These are phyloP conservation scores for Nomada ruficornis DNA, from an alignment of 2,888 invertebrate species.

Conservation along the genomic window DNA sequence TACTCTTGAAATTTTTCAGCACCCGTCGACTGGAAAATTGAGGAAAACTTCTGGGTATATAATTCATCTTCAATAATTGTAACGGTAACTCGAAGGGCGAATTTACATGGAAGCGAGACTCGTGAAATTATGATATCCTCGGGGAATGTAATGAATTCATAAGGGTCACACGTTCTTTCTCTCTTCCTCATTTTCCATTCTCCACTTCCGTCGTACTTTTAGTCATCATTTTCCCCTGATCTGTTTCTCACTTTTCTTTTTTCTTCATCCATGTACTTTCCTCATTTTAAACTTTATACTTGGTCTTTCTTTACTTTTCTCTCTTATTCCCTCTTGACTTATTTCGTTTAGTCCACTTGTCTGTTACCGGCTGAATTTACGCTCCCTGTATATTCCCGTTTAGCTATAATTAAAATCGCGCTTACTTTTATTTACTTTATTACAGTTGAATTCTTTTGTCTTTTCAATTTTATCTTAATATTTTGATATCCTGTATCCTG, in stretches of 20 bases:
- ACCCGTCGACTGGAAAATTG: constrained; percentile 40
- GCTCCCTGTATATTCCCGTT: neutral
- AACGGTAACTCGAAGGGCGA: constrained; percentile 28
- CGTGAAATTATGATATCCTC: constrained; percentile 35
- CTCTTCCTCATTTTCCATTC: constrained; percentile 13
- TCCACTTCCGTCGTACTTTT: neutral
- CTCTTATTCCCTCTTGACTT: neutral
- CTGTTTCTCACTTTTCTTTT: neutral
- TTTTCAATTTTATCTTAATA: too few species aligned
- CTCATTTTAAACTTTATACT: constrained; percentile 5
- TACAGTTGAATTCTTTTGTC: too few species aligned
- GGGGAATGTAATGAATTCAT: constrained; percentile 37
- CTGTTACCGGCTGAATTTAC: neutral
- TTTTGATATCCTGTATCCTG: too few species aligned
- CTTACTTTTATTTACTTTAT: too few species aligned
- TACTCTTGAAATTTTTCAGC: constrained; percentile 36
- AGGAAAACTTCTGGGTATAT: constrained; percentile 25
- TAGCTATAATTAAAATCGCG: neutral
- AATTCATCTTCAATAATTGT: constrained; percentile 51
- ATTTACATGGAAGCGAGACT: constrained; percentile 28
- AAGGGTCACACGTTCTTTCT: constrained; percentile 25
- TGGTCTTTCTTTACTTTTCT: neutral
- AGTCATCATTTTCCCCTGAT: neutral
- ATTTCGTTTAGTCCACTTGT: neutral
- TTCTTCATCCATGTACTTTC: neutral